Evolutionary conservation across 2,888 invertebrate genomes (phyloP).

Genomic region (Hypolimnas misippus): DNA sequence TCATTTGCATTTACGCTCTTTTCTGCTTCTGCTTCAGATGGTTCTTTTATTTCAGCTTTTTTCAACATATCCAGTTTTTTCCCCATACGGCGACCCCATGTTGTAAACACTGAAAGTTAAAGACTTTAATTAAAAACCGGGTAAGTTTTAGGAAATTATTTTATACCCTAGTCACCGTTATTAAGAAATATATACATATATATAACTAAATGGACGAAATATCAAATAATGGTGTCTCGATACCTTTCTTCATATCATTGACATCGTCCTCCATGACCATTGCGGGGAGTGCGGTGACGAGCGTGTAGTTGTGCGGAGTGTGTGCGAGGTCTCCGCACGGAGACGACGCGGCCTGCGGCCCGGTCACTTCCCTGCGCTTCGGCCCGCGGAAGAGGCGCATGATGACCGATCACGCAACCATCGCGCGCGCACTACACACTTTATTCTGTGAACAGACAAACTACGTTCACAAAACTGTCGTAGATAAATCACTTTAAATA

Average conservation of each 20-base stretch:
- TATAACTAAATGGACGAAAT: too few species aligned
- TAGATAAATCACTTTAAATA: too few species aligned
- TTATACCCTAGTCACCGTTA: neutral
- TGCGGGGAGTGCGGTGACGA: constrained; percentile 90
- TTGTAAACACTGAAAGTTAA: constrained; percentile 84
- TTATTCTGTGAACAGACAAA: constrained; percentile 46
- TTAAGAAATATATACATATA: too few species aligned
- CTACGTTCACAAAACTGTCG: too few species aligned
- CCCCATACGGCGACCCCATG: constrained; percentile 92
- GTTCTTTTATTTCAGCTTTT: constrained; percentile 86
- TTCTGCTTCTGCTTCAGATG: constrained; percentile 64
- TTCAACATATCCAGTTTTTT: constrained; percentile 90
- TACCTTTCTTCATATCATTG: constrained; percentile 85
- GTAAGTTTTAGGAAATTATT: too few species aligned
- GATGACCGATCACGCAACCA: constrained; percentile 81
- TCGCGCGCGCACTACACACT: constrained; percentile 68
- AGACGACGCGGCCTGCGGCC: constrained; percentile 77
- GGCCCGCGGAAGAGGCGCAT: constrained; percentile 87
- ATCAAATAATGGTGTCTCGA: too few species aligned
- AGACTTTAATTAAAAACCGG: too few species aligned
- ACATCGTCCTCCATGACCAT: constrained; percentile 89
- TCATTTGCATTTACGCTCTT: constrained; percentile 59
- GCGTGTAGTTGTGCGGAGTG: constrained; percentile 85
- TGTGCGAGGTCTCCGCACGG: constrained; percentile 70
- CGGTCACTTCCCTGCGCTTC: constrained; percentile 86